Conservation (phyloP, 1,140 invertebrate species). For the Pemphigus obesinymphae region DNA sequence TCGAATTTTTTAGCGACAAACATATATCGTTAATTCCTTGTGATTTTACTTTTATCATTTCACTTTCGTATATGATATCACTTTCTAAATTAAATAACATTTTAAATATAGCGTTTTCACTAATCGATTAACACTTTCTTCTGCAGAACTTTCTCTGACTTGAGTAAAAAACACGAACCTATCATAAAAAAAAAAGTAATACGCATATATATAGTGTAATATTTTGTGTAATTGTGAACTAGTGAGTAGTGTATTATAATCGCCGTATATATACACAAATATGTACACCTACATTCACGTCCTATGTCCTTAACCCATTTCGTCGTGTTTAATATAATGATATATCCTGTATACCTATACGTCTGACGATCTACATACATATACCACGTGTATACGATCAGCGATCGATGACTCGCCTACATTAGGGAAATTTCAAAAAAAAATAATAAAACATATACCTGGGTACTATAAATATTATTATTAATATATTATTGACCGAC, state of each 20-base stretch:
- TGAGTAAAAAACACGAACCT: constrained; percentile 28
- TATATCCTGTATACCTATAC: not conserved
- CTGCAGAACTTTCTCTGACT: constrained; percentile 38
- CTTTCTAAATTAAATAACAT: constrained; percentile 42
- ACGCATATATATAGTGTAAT: not conserved
- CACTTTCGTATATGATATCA: constrained; percentile 38
- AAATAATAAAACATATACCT: not conserved
- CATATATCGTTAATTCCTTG: not conserved
- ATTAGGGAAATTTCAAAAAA: not conserved
- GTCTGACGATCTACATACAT: not conserved
- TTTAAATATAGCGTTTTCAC: constrained; percentile 37
- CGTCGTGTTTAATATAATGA: not conserved
- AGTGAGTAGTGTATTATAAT: not conserved
- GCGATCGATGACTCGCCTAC: not conserved
- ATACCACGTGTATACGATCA: no score
- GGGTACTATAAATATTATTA: no score
- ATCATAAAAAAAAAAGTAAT: constrained; percentile 4
- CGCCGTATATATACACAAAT: not conserved
- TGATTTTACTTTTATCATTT: constrained; percentile 42
- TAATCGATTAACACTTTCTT: constrained; percentile 41
- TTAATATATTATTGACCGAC: no score
- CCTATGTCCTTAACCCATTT: constrained; percentile 24
- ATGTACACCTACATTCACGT: not conserved
- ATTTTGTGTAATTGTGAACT: not conserved
- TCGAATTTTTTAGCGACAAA: constrained; percentile 31